A percentile compares a stretch with the other conserved stretches of the same genome.
Conservation (phyloP, 2,113 vertebrate genomes). For the Oceanodroma tethys region DNA sequence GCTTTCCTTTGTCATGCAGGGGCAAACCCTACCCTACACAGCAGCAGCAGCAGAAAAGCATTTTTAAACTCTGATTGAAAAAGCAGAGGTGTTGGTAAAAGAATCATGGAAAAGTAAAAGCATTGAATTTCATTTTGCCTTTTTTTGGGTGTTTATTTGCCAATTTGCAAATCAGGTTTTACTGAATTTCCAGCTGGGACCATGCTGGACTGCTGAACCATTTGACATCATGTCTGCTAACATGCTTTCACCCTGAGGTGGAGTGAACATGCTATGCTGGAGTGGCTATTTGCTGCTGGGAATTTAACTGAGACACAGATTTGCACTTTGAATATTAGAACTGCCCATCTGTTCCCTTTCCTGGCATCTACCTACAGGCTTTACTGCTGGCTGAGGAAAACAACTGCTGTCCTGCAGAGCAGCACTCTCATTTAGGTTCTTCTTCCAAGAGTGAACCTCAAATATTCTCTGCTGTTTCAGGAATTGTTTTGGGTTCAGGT, state of each 20-base stretch:
- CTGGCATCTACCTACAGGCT: neutral
- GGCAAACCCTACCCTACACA: neutral
- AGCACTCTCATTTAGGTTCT: neutral
- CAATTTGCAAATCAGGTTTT: neutral
- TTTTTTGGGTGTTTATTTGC: neutral
- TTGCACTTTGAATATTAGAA: slow-evolving; percentile 19
- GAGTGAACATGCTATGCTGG: neutral
- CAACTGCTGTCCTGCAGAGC: neutral
- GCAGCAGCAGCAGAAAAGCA: neutral
- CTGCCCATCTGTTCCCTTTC: slow-evolving; percentile 39
- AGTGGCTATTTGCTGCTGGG: slow-evolving; percentile 16
- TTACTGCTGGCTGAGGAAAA: neutral
- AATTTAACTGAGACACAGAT: slow-evolving; percentile 21
- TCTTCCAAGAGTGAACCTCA: neutral
- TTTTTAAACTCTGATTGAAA: neutral
- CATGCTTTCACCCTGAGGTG: neutral
- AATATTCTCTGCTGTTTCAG: neutral
- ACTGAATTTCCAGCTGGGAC: neutral
- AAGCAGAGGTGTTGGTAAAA: neutral
- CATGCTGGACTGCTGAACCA: neutral
- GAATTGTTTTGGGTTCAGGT: neutral
- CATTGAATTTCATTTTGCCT: neutral
- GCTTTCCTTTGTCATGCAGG: neutral
- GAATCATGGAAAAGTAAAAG: neutral
- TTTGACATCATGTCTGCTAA: neutral